These are phyloP conservation scores for Morbakka virulenta DNA, from an alignment of 30 jellyfish, hydroid and myxozoan species.

Conservation along the genomic window DNA sequence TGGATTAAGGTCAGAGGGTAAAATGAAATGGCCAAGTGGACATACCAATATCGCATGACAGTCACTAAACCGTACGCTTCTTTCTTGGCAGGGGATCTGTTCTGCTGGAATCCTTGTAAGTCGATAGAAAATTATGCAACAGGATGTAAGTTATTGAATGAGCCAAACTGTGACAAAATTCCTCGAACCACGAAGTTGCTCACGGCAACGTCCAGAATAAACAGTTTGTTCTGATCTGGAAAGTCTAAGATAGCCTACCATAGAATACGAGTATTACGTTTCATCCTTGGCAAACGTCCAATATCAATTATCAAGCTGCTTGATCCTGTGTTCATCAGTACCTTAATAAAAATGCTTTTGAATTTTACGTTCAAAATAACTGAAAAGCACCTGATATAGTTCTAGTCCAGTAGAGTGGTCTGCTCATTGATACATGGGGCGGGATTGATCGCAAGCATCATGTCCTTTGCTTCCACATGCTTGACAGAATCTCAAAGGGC, in stretches of 20 bases:
- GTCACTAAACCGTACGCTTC: conserved; percentile 9
- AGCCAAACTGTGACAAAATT: neutral
- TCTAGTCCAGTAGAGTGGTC: no score
- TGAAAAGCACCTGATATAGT: conserved; percentile 5
- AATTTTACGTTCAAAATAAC: conserved; percentile 5
- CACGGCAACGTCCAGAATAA: conserved; percentile 14
- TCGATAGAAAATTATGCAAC: conserved; percentile 20
- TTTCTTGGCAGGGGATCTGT: conserved; percentile 1
- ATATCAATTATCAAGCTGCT: conserved; percentile 25
- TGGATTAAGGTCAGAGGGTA: conserved; percentile 17
- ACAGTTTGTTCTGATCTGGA: neutral
- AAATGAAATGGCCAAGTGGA: conserved; percentile 16
- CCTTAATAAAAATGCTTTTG: neutral
- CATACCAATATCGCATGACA: conserved; percentile 23
- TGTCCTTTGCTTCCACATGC: neutral
- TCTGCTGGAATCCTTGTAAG: neutral
- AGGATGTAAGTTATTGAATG: conserved; percentile 2
- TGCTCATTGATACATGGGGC: no score
- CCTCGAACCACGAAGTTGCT: conserved; percentile 27
- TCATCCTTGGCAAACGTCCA: conserved; percentile 3
- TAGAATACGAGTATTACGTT: no score
- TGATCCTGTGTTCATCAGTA: conserved; percentile 34
- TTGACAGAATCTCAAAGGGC: neutral
- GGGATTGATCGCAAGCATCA: neutral
- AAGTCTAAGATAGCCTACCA: neutral